Conservation (phyloP, 2,113 vertebrate species). For the Tupaia tana region DNA sequence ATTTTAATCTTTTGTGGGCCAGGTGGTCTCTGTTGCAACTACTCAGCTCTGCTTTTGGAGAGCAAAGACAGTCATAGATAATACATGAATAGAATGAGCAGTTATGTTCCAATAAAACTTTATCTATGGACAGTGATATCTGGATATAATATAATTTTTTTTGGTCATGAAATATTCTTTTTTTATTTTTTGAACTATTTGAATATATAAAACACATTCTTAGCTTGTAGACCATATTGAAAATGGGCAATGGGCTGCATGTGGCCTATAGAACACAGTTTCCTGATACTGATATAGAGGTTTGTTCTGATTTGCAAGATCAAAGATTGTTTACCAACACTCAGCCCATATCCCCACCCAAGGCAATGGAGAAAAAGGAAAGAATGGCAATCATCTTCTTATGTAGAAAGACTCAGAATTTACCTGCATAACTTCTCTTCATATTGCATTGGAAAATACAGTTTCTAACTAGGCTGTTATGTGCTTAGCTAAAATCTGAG, state of each 20-base stretch:
- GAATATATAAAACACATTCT: background rate
- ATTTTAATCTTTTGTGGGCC: background rate
- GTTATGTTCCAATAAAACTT: slow-evolving; percentile 23
- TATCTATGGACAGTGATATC: slow-evolving; percentile 20
- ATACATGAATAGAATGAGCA: background rate
- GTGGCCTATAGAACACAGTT: background rate
- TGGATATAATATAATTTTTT: slow-evolving; percentile 35
- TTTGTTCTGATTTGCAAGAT: background rate
- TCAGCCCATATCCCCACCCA: background rate
- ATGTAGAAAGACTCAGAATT: background rate
- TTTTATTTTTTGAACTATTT: slow-evolving; percentile 31
- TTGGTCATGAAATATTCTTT: background rate
- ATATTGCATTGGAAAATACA: background rate
- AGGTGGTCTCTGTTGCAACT: background rate
- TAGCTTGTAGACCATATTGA: background rate
- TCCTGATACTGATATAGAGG: background rate
- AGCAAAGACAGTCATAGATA: background rate
- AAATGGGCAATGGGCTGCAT: background rate
- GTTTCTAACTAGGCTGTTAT: background rate
- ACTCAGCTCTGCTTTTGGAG: background rate
- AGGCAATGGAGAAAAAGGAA: background rate
- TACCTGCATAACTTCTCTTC: background rate
- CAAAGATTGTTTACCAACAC: background rate
- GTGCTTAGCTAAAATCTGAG: background rate
- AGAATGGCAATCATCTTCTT: background rate